Evolutionary conservation across 2,888 invertebrate genomes (phyloP), one percentile per base, ranked within the genome.

Genomic region (Pyrrhosoma nymphula): DNA sequence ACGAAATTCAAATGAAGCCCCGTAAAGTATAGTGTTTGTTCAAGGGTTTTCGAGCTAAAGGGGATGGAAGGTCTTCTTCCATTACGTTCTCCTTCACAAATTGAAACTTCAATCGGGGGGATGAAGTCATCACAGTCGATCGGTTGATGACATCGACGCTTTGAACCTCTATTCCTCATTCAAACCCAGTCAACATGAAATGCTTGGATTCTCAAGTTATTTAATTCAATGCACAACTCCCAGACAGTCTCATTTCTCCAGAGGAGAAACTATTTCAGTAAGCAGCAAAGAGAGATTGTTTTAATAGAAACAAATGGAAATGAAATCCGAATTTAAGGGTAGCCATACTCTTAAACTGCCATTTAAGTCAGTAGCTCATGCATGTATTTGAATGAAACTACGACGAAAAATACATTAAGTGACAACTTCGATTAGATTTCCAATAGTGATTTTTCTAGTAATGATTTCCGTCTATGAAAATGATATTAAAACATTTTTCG

Each of bases 1-100:
- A 82, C 35, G 82, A 82, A 82, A 82, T 35, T 82, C 82, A 82
- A 82, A 82, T 82, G 82, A 82, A 82, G 82, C 14, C 12, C 82
- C 82, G 82, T 35, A 82, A 82, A 35, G 82, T 30, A 82, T 82
- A 82, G 10, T 82, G 82, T 82, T 82, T 82, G 82, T 12, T 35
- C 82, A 69, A 69, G 18, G 60, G 20, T 1, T 69, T 69, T 23
- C 69, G 10, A 14, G 16, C 60, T 60, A 20, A 69, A 69, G 20
- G 69, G 18, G 69, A 69, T 26, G 69, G 82, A 26, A 35, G 82
- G 82, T 35, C 82, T 82, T 35, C 35, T 69, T n/a, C 26, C 82
- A 6, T 35, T 30, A 82, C 82, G 35, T 35, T 82, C 82, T 82
- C 82, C 82, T 14, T 0, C 82, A 14, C 26, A 82, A 35, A 82